Conservation (phyloP, 2,797 vertebrate species). For the Syndactyla subalaris region DNA sequence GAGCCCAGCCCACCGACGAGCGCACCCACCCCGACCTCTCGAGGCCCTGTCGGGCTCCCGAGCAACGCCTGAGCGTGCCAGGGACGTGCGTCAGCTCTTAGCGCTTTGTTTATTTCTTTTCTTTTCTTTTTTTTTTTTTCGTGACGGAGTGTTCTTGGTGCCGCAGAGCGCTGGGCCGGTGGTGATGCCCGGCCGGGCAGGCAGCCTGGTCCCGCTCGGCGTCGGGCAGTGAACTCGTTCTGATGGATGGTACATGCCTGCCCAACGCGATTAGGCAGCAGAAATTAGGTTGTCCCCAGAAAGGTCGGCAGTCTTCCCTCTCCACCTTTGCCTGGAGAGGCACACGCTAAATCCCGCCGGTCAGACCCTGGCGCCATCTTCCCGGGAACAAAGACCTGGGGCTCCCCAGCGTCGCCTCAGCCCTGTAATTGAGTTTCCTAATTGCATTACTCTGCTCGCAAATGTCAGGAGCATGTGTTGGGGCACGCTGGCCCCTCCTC, state of each 20-base stretch:
- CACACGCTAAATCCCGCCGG: constrained; percentile 28
- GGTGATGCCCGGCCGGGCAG: not conserved
- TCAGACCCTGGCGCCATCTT: constrained; percentile 44
- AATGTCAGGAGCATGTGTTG: constrained; percentile 76
- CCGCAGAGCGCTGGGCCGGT: not conserved
- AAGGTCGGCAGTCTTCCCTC: constrained; percentile 33
- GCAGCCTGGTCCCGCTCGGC: not conserved
- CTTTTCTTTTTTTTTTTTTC: too few species aligned
- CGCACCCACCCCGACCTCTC: not conserved
- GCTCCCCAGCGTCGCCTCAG: constrained; percentile 3
- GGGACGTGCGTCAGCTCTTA: not conserved
- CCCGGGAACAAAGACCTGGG: constrained; percentile 65
- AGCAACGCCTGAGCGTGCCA: not conserved
- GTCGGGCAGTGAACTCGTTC: not conserved
- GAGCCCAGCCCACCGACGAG: not conserved
- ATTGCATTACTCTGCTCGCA: constrained; percentile 76
- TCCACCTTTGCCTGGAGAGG: constrained; percentile 52
- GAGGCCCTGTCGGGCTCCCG: not conserved
- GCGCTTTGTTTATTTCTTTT: too few species aligned
- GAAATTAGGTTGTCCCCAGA: constrained; percentile 55
- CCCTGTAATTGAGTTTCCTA: constrained; percentile 72
- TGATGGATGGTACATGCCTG: constrained; percentile 46
- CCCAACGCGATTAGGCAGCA: constrained; percentile 50
- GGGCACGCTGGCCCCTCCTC: constrained; percentile 14
- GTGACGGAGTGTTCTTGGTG: fast-evolving